Evolutionary conservation across 2,888 invertebrate species (phyloP).

Genomic region (Lissocephala sabroskyi): DNA sequence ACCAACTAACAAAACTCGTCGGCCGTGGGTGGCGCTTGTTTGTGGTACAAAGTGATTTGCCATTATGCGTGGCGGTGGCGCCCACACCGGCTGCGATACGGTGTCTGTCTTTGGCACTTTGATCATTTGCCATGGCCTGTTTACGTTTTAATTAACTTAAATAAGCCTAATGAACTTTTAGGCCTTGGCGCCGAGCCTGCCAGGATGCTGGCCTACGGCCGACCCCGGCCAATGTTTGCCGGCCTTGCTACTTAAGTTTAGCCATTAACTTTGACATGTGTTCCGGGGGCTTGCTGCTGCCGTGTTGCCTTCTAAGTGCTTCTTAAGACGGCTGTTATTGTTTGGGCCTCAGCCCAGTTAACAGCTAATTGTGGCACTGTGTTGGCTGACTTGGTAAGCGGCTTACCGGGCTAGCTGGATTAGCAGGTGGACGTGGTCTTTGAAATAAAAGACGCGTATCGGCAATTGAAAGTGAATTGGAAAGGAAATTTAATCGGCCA

Average conservation of each 20-base stretch:
- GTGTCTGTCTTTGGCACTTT: slow-evolving; percentile 34
- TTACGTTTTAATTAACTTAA: slow-evolving; percentile 51
- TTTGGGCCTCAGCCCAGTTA: background rate
- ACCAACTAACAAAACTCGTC: too few relatives aligned
- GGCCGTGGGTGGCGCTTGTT: slow-evolving; percentile 18
- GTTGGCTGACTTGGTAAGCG: slow-evolving; percentile 20
- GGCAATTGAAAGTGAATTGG: too few relatives aligned
- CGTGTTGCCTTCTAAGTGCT: background rate
- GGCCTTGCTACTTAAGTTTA: background rate
- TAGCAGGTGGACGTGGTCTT: too few relatives aligned
- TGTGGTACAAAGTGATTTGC: slow-evolving; percentile 40
- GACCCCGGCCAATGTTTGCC: slow-evolving; percentile 4
- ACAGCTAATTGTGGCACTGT: background rate
- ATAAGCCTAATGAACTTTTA: slow-evolving; percentile 44
- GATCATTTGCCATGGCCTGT: slow-evolving; percentile 36
- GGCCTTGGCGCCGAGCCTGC: slow-evolving; percentile 6
- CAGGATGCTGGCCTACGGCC: slow-evolving; percentile 22
- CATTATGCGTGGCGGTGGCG: slow-evolving; percentile 24
- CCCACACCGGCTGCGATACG: slow-evolving; percentile 3
- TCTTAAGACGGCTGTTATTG: background rate
- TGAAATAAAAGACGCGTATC: too few relatives aligned
- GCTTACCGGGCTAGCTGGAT: slow-evolving; percentile 27
- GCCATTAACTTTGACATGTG: background rate
- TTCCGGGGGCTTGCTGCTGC: background rate
- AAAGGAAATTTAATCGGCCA: too few relatives aligned